These are phyloP conservation scores for Microtus richardsoni DNA, from an alignment of 2,113 vertebrate species.

Conservation along the genomic window DNA sequence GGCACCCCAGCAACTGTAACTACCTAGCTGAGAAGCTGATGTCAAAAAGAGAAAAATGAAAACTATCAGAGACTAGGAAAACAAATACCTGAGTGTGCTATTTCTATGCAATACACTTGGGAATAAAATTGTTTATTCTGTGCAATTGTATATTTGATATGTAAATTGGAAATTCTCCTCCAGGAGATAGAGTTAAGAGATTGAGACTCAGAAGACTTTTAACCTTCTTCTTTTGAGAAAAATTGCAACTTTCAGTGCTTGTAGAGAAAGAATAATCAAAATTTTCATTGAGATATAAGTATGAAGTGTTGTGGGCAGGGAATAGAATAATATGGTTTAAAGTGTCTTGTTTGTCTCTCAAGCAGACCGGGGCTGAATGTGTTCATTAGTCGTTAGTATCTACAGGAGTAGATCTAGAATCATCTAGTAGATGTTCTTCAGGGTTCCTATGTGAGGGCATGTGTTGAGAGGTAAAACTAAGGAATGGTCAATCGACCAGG, in stretches of 20 bases:
- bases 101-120: not conserved
- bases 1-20: not conserved
- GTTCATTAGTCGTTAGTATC: not conserved
- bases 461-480: not conserved
- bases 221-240: not conserved
- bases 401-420: too few relatives aligned
- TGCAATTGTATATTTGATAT: not conserved
- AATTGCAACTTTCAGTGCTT: not conserved
- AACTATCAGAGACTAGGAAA: not conserved
- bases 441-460: not conserved
- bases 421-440: not conserved
- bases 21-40: slow-evolving; percentile 59
- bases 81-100: not conserved
- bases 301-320: too few relatives aligned
- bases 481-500: not conserved
- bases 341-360: not conserved
- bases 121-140: not conserved
- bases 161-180: not conserved
- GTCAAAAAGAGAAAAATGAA: not conserved
- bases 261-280: too few relatives aligned
- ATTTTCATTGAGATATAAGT: not conserved
- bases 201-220: not conserved
- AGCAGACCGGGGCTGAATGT: not conserved
- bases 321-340: not conserved
- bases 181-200: not conserved